Evolutionary conservation across 2,797 vertebrate genomes (phyloP).

Genomic region (Clarias fuscus): DNA sequence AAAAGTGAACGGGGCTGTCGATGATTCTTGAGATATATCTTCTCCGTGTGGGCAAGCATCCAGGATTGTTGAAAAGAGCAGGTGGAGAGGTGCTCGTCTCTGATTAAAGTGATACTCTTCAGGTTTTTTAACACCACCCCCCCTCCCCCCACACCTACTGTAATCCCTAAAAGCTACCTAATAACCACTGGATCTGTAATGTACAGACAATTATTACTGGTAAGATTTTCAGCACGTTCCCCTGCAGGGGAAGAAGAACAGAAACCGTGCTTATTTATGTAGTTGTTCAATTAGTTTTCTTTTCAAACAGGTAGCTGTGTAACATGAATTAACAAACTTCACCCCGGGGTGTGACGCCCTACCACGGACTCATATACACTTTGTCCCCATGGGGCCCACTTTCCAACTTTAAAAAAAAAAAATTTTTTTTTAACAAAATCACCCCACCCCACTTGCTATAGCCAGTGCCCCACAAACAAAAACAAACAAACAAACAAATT

Average conservation of each 20-base stretch:
- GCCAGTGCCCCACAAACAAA: too few species aligned
- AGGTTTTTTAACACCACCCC: neutral
- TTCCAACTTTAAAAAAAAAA: too few species aligned
- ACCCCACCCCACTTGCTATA: too few species aligned
- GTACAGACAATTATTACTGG: neutral
- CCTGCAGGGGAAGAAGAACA: neutral
- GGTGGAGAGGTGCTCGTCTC: constrained; percentile 32
- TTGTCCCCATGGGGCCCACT: too few species aligned
- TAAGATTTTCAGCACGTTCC: neutral
- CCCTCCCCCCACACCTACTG: too few species aligned
- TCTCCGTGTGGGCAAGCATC: constrained; percentile 36
- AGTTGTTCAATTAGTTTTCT: neutral
- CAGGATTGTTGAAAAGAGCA: constrained; percentile 12
- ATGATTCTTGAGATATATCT: constrained; percentile 18
- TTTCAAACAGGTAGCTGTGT: too few species aligned
- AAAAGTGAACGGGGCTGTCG: constrained; percentile 11
- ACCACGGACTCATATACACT: neutral
- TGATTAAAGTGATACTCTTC: constrained; percentile 24
- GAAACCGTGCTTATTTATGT: neutral
- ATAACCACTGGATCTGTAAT: neutral
- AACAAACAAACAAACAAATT: too few species aligned
- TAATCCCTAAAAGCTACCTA: neutral
- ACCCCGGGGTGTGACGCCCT: neutral
- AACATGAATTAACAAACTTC: neutral
- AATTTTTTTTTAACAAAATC: too few species aligned